Conservation (phyloP, 1,140 invertebrate species). For the Triops cancriformis region DNA sequence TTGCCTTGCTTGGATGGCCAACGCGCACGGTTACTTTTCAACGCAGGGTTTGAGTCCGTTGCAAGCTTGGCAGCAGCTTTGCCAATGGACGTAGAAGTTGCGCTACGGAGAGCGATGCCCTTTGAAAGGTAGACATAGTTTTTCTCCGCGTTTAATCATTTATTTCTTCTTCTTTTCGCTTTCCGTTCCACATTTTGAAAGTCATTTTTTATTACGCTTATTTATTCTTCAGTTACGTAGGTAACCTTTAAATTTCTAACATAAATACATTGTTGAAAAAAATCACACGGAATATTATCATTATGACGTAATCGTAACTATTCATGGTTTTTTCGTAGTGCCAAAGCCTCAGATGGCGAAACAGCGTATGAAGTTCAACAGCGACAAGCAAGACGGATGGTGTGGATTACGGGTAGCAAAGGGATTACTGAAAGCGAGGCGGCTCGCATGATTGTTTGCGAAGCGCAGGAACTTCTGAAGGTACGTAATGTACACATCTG, state of each 20-base stretch:
- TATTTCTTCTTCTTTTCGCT: no score
- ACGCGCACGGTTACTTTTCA: conserved; percentile 72
- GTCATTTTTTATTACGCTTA: no score
- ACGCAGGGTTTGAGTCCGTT: conserved; percentile 71
- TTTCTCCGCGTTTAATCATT: neutral
- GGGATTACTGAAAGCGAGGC: conserved; percentile 73
- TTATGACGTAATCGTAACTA: no score
- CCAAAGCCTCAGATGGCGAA: conserved; percentile 61
- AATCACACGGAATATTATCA: no score
- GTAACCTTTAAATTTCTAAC: no score
- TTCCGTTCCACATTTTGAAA: no score
- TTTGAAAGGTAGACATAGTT: conserved; percentile 57
- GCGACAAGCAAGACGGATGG: conserved; percentile 54
- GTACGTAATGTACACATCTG: conserved; percentile 31
- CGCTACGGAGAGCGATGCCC: conserved; percentile 66
- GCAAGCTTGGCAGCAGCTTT: conserved; percentile 65
- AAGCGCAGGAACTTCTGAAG: conserved; percentile 63
- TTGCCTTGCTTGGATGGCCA: conserved; percentile 74
- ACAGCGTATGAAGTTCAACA: conserved; percentile 55
- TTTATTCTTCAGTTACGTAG: no score
- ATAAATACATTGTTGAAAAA: no score
- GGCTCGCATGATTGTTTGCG: conserved; percentile 63
- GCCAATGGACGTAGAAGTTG: conserved; percentile 58
- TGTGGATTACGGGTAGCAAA: conserved; percentile 74
- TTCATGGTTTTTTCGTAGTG: conserved; percentile 39